Conservation (phyloP, 2,797 vertebrate species). For the Adelosebastes latens region DNA sequence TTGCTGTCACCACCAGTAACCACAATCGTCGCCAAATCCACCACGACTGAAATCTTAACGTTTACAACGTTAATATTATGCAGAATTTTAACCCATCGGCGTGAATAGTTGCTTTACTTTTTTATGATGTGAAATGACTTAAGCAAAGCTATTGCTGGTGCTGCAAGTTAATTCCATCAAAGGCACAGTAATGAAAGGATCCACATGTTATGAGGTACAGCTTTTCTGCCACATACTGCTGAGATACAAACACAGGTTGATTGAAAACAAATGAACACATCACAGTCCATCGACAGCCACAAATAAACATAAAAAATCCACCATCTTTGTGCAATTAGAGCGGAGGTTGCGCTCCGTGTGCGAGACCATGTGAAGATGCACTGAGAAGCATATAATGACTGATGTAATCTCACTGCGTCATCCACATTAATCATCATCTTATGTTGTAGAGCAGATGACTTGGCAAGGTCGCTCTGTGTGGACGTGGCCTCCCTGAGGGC, state of each 20-base stretch:
- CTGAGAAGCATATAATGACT: background rate
- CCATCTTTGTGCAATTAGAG: slow-evolving; percentile 41
- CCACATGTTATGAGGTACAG: background rate
- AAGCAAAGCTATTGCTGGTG: background rate
- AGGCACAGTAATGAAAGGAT: background rate
- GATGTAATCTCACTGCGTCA: slow-evolving; percentile 11
- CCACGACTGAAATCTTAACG: too few species aligned
- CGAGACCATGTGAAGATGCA: slow-evolving; percentile 23
- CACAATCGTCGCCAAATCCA: background rate
- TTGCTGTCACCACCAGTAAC: background rate
- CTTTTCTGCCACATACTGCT: background rate
- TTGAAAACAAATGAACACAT: slow-evolving; percentile 67
- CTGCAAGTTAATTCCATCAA: background rate
- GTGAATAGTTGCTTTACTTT: background rate
- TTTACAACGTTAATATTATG: background rate
- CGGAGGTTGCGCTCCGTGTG: slow-evolving; percentile 1
- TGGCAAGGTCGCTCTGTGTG: background rate
- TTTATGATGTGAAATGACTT: background rate
- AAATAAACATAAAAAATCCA: slow-evolving; percentile 41
- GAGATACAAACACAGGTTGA: slow-evolving; percentile 48
- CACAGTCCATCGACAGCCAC: slow-evolving; percentile 8
- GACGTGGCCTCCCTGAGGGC: background rate
- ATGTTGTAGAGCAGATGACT: background rate
- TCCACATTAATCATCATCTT: slow-evolving; percentile 5
- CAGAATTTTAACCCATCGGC: background rate